Evolutionary conservation across 2,888 invertebrate species (phyloP).

Genomic region (Drosophila neotestacea): DNA sequence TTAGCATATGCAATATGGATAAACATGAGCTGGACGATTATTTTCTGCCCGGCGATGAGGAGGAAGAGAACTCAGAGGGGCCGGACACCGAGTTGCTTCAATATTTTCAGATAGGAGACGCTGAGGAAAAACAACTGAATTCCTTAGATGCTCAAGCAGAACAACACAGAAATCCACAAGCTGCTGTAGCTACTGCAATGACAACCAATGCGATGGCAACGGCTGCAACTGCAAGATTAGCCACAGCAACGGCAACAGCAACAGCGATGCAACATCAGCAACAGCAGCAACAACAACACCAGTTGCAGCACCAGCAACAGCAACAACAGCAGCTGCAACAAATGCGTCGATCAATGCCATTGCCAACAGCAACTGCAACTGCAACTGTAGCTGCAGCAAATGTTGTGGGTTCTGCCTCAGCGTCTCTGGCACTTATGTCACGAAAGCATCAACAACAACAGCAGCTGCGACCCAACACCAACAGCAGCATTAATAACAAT

Average conservation of each 20-base stretch:
- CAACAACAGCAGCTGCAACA: conserved; percentile 44
- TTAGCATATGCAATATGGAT: conserved; percentile 91
- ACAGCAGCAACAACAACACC: conserved; percentile 28
- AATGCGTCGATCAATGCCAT: conserved; percentile 49
- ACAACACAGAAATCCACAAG: conserved; percentile 81
- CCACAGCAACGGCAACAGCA: conserved; percentile 36
- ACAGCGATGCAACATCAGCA: conserved; percentile 37
- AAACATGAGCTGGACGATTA: conserved; percentile 93
- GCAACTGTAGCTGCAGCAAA: conserved; percentile 51
- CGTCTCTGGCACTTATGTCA: conserved; percentile 85
- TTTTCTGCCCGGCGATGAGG: conserved; percentile 85
- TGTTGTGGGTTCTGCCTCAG: conserved; percentile 85
- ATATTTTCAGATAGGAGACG: conserved; percentile 88
- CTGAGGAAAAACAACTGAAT: conserved; percentile 84
- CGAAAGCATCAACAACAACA: conserved; percentile 83
- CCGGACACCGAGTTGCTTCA: conserved; percentile 94
- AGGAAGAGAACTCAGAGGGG: conserved; percentile 90
- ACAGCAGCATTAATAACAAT: conserved; percentile 40
- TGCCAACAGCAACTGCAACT: conserved; percentile 38
- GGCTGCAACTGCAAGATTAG: conserved; percentile 34
- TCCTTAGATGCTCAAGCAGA: conserved; percentile 83
- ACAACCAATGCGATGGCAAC: conserved; percentile 32
- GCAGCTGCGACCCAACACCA: conserved; percentile 39
- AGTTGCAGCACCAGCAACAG: conserved; percentile 20
- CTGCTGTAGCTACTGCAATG: conserved; percentile 48